Conservation (phyloP, 2,888 invertebrate genomes). For the Mantis religiosa region DNA sequence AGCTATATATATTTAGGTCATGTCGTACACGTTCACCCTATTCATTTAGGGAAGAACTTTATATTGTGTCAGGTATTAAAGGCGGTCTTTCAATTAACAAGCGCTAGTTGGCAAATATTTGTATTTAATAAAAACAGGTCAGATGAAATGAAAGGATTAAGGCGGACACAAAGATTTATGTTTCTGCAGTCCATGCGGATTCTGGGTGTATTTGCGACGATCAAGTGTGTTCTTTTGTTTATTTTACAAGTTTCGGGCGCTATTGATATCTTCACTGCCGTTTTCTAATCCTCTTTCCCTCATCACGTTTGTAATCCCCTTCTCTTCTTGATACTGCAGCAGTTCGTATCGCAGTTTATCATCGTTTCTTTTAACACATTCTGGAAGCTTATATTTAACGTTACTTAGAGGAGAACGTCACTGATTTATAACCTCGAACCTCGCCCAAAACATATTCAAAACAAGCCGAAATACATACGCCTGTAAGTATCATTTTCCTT, state of each 20-base stretch:
- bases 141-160: background rate
- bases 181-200: background rate
- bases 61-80: background rate
- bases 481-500: too few species aligned
- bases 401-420: too few species aligned
- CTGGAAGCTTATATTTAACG: too few species aligned
- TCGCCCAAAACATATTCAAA: too few species aligned
- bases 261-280: background rate
- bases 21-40: background rate
- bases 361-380: too few species aligned
- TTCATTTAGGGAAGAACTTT: background rate
- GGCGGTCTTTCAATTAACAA: background rate
- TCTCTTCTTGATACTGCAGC: too few species aligned
- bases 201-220: background rate
- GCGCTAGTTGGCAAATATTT: background rate
- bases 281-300: too few species aligned
- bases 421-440: too few species aligned
- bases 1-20: background rate
- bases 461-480: too few species aligned
- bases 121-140: background rate
- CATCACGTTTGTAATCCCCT: too few species aligned
- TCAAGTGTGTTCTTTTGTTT: background rate
- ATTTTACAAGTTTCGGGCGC: background rate
- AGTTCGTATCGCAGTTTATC: too few species aligned
- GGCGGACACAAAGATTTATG: background rate